phyloP scores from a whole-genome alignment of 2,797 vertebrate species.

The Sarcoramphus papa region DNA sequence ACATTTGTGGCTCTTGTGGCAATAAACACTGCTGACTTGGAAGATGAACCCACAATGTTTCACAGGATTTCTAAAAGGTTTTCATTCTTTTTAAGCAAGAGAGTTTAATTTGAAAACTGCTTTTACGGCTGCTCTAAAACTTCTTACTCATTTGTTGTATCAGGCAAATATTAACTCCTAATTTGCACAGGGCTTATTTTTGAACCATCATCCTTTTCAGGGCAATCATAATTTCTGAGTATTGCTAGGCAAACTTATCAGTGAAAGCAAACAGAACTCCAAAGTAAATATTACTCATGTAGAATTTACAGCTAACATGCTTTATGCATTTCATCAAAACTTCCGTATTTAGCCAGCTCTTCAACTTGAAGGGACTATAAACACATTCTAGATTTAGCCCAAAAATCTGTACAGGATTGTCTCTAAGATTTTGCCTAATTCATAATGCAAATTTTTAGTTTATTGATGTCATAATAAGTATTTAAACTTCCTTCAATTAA shows the following conservation, averaged over 20 bases:
- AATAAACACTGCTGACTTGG: neutral
- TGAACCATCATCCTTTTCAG: neutral
- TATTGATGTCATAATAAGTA: neutral
- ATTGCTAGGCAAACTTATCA: neutral
- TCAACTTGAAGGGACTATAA: neutral
- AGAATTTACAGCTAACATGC: neutral
- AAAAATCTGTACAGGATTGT: neutral
- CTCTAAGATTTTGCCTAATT: neutral
- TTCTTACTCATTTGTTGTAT: neutral
- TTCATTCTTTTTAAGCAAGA: slow-evolving; percentile 9
- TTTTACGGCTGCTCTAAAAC: neutral
- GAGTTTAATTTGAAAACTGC: neutral
- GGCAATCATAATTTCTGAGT: neutral
- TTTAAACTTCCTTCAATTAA: neutral
- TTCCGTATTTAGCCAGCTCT: neutral
- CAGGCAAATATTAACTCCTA: neutral
- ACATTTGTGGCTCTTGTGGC: neutral
- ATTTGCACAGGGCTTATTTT: neutral
- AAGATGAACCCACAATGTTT: neutral
- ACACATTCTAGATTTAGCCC: neutral
- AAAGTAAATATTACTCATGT: neutral
- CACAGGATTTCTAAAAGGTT: slow-evolving; percentile 3
- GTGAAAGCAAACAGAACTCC: slow-evolving; percentile 4
- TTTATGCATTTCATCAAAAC: neutral
- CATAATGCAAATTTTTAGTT: neutral